Percentiles rank a stretch among this genome's conserved stretches.
Evolutionary conservation across 2,888 invertebrate genomes (phyloP).

Genomic region (Brachyopa scutellaris): DNA sequence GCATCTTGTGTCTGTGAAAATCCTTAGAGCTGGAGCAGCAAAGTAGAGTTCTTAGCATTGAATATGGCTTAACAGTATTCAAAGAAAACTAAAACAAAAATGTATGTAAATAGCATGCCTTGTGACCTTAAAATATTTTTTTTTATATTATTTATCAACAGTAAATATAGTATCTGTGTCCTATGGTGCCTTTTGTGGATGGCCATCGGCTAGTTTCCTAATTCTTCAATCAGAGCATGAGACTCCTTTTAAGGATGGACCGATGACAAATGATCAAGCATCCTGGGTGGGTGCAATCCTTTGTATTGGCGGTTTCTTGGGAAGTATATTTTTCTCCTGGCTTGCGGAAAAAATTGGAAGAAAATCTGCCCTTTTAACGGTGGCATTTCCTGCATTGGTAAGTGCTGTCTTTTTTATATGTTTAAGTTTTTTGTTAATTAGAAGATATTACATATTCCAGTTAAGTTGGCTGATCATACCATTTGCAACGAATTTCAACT

Average conservation of each 20-base stretch:
- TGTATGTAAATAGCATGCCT: no score
- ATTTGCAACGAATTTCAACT: constrained; percentile 75
- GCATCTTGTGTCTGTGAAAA: no score
- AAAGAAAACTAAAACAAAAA: no score
- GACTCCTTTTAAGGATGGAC: constrained; percentile 78
- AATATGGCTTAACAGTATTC: no score
- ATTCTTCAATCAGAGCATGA: constrained; percentile 75
- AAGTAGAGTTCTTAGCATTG: no score
- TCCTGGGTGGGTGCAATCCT: constrained; percentile 80
- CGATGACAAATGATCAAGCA: constrained; percentile 76
- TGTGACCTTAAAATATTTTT: background rate
- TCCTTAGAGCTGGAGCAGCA: no score
- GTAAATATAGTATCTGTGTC: constrained; percentile 78
- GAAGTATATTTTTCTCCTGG: constrained; percentile 79
- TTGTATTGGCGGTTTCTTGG: constrained; percentile 78
- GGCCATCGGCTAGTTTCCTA: constrained; percentile 79
- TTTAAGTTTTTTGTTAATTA: background rate
- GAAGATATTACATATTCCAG: constrained; percentile 67
- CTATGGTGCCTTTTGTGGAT: constrained; percentile 79
- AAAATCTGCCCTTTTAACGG: constrained; percentile 75
- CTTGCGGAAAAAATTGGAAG: constrained; percentile 78
- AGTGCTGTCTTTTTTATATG: background rate
- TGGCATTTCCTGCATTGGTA: constrained; percentile 78
- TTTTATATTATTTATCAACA: constrained; percentile 43
- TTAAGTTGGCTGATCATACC: constrained; percentile 78